Conservation (phyloP, 2,888 invertebrate species). For the Drosophila nigricruria region DNA sequence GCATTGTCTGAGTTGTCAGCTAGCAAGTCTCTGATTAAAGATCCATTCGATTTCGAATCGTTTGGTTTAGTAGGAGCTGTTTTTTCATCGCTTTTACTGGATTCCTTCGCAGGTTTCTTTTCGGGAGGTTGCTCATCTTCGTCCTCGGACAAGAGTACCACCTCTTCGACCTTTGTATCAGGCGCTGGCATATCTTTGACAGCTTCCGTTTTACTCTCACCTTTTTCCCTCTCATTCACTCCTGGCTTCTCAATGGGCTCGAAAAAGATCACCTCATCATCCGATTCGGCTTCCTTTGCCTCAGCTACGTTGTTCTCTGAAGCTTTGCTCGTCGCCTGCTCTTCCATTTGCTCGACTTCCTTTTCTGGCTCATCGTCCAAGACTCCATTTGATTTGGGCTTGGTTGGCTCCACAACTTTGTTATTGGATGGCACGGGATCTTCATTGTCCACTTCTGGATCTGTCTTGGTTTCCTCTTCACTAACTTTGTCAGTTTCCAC, state of each 20-base stretch:
- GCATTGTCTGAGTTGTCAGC: constrained; percentile 83
- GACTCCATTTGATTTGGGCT: not conserved
- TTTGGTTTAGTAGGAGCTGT: not conserved
- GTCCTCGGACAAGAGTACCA: constrained; percentile 71
- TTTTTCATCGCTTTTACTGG: constrained; percentile 5
- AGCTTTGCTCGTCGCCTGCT: constrained; percentile 5
- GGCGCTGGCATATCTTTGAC: constrained; percentile 8
- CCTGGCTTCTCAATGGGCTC: constrained; percentile 59
- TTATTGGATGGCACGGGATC: not conserved
- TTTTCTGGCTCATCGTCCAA: not conserved
- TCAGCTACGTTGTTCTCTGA: not conserved
- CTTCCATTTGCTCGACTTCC: not conserved
- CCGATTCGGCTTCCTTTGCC: constrained; percentile 47
- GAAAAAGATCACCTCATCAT: constrained; percentile 81
- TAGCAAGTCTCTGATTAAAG: constrained; percentile 33
- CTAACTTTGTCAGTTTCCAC: not conserved
- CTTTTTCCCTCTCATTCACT: not conserved
- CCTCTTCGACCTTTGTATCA: constrained; percentile 54
- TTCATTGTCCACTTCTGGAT: constrained; percentile 4
- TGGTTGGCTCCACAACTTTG: not conserved
- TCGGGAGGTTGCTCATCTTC: constrained; percentile 54
- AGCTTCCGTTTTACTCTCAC: not conserved
- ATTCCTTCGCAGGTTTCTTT: constrained; percentile 10
- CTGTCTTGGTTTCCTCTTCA: not conserved
- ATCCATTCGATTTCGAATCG: constrained; percentile 11